Evolutionary conservation across 2,113 vertebrate genomes (phyloP), one percentile per base, ranked within the genome.

Genomic region (Saccopteryx leptura): DNA sequence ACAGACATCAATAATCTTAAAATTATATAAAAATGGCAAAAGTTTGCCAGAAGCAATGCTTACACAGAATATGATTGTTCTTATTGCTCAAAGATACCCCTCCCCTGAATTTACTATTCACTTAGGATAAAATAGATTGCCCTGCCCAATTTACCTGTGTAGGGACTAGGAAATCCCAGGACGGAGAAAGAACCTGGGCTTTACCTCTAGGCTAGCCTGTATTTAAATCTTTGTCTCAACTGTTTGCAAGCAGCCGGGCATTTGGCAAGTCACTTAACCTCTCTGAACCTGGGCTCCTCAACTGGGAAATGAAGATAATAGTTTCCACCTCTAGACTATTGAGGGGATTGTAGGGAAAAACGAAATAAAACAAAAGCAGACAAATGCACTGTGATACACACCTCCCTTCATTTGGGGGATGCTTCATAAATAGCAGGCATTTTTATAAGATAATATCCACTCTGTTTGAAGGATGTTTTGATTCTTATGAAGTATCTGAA

Each of bases 31-130:
- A 91, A 76, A 91, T 52, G 7, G 7, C 14, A 56, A 71, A 72
- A 75, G 54, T 61, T 88, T 86, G 52, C 28, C 52, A 87, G 54
- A 79, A 80, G n/a, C 19, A 86, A 48, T 92, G 33, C 58, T 88
- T 96, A 61, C 88, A 74, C 8, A 60, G 15, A 88, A 39, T 46
- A 85, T 39, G 48, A 78, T 72, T 76, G 7, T 72, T 68, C n/a
- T 84, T 74, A 63, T 19, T 87, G 12, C 7, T 75, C 63, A 89
- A 82, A 85, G 52, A 93, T 39, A 56, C 9, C 74, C 17, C 83
- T 9, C 88, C 80, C 66, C 3, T 81, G 39, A 96, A 93, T 48
- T 88, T 54, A 48, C 13, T 84, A 39, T 33, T 71, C 90, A 92
- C 31, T 76, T 61, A 39, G 48, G 26, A 71, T 13, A 95, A 87